Percentiles rank a stretch among this genome's conserved stretches.
These are phyloP conservation scores for Leptopilina drosophilae DNA, from an alignment of 2,888 invertebrate genomes.

Conservation along the genomic window DNA sequence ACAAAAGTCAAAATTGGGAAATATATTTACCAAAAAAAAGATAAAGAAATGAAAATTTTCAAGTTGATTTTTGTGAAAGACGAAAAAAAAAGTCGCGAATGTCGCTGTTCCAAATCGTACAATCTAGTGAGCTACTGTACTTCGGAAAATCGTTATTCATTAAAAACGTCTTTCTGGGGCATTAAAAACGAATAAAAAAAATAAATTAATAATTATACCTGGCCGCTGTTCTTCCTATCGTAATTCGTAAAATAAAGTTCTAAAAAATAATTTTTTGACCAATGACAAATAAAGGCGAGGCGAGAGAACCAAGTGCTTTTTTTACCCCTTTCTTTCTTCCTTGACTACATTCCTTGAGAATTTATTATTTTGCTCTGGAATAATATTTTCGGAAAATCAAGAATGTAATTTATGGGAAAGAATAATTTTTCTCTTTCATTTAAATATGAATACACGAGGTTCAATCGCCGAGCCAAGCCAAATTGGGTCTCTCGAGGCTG, in stretches of 20 bases:
- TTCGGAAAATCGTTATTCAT: conserved; percentile 42
- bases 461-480: conserved; percentile 33
- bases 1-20: conserved; percentile 39
- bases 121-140: conserved; percentile 46
- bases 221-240: conserved; percentile 57
- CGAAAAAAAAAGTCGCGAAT: conserved; percentile 25
- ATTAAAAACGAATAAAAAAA: conserved; percentile 45
- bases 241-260: conserved; percentile 36
- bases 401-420: background rate
- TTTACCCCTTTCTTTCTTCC: background rate
- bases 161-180: conserved; percentile 51
- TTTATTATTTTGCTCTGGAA: conserved; percentile 3
- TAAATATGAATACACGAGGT: conserved; percentile 1
- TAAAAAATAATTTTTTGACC: conserved; percentile 39
- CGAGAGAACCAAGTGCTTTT: conserved; percentile 23
- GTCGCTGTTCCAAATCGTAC: conserved; percentile 59
- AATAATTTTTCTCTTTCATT: background rate
- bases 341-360: background rate
- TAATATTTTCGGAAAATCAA: background rate
- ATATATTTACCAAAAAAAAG: conserved; percentile 39
- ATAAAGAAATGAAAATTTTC: conserved; percentile 40
- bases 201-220: conserved; percentile 44
- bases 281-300: conserved; percentile 32
- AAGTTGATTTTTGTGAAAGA: conserved; percentile 40
- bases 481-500: conserved; percentile 41